Percentiles rank a stretch among this genome's conserved stretches.
These are phyloP conservation scores for Catagonus wagneri DNA, from an alignment of 2,113 vertebrate species.

Conservation along the genomic window DNA sequence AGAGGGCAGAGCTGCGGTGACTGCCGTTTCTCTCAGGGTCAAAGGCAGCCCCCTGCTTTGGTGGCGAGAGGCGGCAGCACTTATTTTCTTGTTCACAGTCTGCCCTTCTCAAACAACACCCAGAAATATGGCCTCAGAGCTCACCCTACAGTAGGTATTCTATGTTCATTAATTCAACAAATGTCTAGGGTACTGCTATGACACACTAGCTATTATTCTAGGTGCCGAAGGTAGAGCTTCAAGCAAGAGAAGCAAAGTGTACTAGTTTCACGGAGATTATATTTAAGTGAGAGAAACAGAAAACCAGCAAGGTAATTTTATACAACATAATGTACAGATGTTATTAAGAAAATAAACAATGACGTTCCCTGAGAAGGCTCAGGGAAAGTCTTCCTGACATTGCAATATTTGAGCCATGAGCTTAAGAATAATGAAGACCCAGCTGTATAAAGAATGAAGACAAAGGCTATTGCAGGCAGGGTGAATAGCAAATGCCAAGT, in stretches of 20 bases:
- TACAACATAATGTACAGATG: not conserved
- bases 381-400: not conserved
- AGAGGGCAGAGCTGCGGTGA: conserved; percentile 8
- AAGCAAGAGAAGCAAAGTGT: not conserved
- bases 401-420: not conserved
- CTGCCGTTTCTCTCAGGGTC: not conserved
- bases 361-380: not conserved
- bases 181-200: not conserved
- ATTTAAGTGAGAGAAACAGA: not conserved
- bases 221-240: not conserved
- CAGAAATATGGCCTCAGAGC: not conserved
- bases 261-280: not conserved
- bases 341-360: not conserved
- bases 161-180: not conserved
- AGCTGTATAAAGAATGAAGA: not conserved
- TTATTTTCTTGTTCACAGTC: not conserved
- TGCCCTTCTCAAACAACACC: not conserved
- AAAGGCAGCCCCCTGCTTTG: not conserved
- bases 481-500: not conserved
- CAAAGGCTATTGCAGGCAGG: not conserved
- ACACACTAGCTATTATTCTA: not conserved
- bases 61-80: too few relatives aligned
- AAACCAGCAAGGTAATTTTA: conserved; percentile 19
- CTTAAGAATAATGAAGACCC: not conserved
- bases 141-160: not conserved